A percentile compares a stretch with the other conserved stretches of the same genome.
phyloP scores from a whole-genome alignment of 2,888 invertebrate species.

The Cerastis leucographa region DNA sequence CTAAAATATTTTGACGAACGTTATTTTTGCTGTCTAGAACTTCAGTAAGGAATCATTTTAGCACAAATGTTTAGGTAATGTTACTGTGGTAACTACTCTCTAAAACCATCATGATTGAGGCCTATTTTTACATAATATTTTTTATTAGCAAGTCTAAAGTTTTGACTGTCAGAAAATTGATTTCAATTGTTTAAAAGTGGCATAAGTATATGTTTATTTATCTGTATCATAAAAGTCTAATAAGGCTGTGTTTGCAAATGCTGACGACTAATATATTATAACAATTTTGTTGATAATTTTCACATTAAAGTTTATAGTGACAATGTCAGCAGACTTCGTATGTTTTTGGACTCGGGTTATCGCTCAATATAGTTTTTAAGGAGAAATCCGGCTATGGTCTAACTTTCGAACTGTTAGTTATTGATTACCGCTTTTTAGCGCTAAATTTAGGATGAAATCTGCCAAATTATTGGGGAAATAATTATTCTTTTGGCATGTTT shows the following conservation, averaged over 20 bases:
- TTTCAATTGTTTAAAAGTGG: slow-evolving; percentile 13
- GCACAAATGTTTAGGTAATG: slow-evolving; percentile 69
- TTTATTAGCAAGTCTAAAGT: slow-evolving; percentile 30
- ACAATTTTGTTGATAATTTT: slow-evolving; percentile 66
- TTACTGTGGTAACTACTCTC: slow-evolving; percentile 54
- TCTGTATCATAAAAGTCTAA: slow-evolving; percentile 60
- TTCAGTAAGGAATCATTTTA: slow-evolving; percentile 59
- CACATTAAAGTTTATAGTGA: slow-evolving; percentile 59
- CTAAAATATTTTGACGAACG: slow-evolving; percentile 55
- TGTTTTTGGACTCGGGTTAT: slow-evolving; percentile 75
- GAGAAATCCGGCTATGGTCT: slow-evolving; percentile 60
- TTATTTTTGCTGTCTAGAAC: slow-evolving; percentile 60
- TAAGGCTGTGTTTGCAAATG: slow-evolving; percentile 65
- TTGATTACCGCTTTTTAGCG: slow-evolving; percentile 64
- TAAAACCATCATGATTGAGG: slow-evolving; percentile 58
- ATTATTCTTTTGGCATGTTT: slow-evolving; percentile 66
- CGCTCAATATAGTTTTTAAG: slow-evolving; percentile 83
- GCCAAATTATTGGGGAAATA: slow-evolving; percentile 58
- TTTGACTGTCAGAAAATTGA: slow-evolving; percentile 24
- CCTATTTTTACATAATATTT: slow-evolving; percentile 62
- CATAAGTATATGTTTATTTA: slow-evolving; percentile 50
- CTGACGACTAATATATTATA: slow-evolving; percentile 69
- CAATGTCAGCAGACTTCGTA: slow-evolving; percentile 63
- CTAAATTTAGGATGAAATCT: slow-evolving; percentile 61
- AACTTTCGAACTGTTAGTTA: slow-evolving; percentile 54